Evolutionary conservation across 2,797 vertebrate species (phyloP).

Genomic region (Hippoglossus hippoglossus): DNA sequence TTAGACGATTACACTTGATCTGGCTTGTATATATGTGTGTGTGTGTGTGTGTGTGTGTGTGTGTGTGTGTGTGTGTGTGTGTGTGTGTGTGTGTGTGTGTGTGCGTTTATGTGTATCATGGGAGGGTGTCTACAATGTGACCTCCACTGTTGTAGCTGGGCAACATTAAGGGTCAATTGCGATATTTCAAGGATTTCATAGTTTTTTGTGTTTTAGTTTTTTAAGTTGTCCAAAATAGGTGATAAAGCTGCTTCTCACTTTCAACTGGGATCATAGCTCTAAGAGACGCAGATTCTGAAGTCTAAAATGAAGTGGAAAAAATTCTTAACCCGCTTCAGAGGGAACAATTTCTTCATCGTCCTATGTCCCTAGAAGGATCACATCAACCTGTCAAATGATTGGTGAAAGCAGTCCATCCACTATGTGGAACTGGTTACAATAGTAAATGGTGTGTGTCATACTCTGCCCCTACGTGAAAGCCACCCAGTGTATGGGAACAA

Average conservation of each 20-base stretch:
- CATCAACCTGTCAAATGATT: constrained; percentile 78
- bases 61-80: constrained; percentile 26
- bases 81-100: constrained; percentile 19
- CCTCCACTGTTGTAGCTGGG: constrained; percentile 44
- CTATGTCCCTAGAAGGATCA: constrained; percentile 77
- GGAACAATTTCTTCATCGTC: constrained; percentile 49
- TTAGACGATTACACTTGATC: constrained; percentile 74
- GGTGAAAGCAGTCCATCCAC: constrained; percentile 46
- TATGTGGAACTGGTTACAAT: constrained; percentile 60
- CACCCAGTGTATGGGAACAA: constrained; percentile 40
- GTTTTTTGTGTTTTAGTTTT: constrained; percentile 9
- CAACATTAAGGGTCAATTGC: constrained; percentile 9
- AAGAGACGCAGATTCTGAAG: constrained; percentile 12
- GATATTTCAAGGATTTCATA: not conserved
- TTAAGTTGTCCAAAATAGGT: constrained; percentile 5
- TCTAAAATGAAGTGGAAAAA: constrained; percentile 15
- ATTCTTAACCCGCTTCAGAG: constrained; percentile 12
- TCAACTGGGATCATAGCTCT: not conserved
- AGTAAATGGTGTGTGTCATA: constrained; percentile 58
- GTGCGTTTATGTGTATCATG: constrained; percentile 26
- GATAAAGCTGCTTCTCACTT: constrained; percentile 11
- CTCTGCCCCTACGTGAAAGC: constrained; percentile 59
- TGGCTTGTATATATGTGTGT: constrained; percentile 41
- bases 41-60: not conserved
- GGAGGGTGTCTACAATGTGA: constrained; percentile 45